Conservation (phyloP, 2,888 invertebrate genomes). For the Apodemia zela region DNA sequence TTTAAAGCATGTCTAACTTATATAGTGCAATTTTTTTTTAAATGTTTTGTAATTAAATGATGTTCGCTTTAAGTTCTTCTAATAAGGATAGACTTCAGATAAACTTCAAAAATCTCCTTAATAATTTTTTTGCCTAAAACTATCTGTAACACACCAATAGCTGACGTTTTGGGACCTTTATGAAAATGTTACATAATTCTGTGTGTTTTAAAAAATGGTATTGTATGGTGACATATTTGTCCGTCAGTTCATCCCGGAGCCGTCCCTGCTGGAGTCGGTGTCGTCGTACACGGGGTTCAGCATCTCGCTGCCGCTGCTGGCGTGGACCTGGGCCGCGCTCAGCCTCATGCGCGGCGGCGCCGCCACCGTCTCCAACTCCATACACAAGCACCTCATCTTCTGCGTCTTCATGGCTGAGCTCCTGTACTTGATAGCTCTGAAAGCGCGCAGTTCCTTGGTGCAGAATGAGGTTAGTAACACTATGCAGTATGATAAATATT, state of each 20-base stretch:
- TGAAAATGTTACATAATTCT: too few species aligned
- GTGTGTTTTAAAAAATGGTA: too few species aligned
- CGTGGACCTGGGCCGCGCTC: constrained; percentile 89
- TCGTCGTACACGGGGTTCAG: constrained; percentile 94
- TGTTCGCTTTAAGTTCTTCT: too few species aligned
- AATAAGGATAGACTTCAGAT: too few species aligned
- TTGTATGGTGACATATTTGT: neutral
- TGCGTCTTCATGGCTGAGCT: constrained; percentile 93
- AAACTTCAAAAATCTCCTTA: too few species aligned
- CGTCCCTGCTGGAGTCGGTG: constrained; percentile 90
- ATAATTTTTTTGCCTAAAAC: too few species aligned
- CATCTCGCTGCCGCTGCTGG: constrained; percentile 89
- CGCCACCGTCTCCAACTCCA: constrained; percentile 94
- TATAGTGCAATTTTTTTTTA: too few species aligned
- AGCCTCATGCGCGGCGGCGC: constrained; percentile 90
- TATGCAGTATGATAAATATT: too few species aligned
- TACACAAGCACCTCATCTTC: constrained; percentile 95
- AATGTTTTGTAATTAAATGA: too few species aligned
- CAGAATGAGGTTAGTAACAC: constrained; percentile 85
- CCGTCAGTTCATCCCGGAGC: constrained; percentile 89
- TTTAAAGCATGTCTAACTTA: too few species aligned
- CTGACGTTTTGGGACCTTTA: too few species aligned
- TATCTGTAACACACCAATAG: too few species aligned
- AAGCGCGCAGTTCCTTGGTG: constrained; percentile 88
- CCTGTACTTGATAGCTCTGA: constrained; percentile 92